These are phyloP conservation scores for Charanyca ferruginea DNA, from an alignment of 2,888 invertebrate species.

Conservation along the genomic window DNA sequence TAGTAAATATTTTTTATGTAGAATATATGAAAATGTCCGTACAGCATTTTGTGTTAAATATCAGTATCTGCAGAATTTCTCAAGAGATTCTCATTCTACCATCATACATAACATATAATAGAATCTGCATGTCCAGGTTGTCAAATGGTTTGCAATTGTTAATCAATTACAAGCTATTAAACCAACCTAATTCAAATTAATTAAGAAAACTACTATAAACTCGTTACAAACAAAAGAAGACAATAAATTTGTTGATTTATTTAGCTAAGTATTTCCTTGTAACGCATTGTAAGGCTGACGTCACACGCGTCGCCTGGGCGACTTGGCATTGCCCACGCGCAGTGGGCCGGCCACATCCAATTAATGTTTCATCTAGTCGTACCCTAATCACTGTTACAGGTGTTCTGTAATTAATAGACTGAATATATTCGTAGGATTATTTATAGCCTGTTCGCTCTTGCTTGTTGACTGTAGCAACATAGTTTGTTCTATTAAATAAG, in stretches of 20 bases:
- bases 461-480: constrained; percentile 34
- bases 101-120: too few relatives aligned
- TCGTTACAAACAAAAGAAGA: constrained; percentile 8
- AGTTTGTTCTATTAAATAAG: constrained; percentile 36
- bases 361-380: constrained; percentile 73
- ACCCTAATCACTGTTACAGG: constrained; percentile 75
- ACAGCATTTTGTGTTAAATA: too few relatives aligned
- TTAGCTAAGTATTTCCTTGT: constrained; percentile 47
- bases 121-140: too few relatives aligned
- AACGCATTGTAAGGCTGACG: constrained; percentile 40
- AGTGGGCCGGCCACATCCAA: constrained; percentile 69
- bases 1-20: too few relatives aligned
- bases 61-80: too few relatives aligned
- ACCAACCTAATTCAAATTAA: constrained; percentile 8
- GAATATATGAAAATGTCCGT: too few relatives aligned
- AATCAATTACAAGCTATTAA: background rate
- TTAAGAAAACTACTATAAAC: constrained; percentile 14
- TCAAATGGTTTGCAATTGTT: too few relatives aligned
- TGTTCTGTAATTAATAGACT: constrained; percentile 78
- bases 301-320: constrained; percentile 40
- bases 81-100: too few relatives aligned
- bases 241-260: constrained; percentile 30
- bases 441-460: constrained; percentile 49
- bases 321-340: constrained; percentile 65
- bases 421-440: constrained; percentile 64